Percentiles rank a stretch among this genome's conserved stretches.
Conservation (phyloP, 2,797 vertebrate species). For the Leptatherina wallacei region DNA sequence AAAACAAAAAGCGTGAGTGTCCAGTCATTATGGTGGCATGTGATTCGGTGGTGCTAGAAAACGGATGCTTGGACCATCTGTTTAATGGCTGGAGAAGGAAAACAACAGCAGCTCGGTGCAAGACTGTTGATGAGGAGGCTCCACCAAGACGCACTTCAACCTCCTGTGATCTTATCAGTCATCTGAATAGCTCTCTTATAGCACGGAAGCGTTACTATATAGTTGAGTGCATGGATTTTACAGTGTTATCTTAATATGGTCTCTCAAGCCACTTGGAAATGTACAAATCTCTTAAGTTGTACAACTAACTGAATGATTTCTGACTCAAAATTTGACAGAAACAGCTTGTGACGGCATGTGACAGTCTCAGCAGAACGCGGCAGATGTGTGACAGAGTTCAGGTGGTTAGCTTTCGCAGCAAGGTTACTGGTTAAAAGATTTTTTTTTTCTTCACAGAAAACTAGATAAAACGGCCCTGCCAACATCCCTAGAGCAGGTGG, state of each 20-base stretch:
- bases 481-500: slow-evolving; percentile 60
- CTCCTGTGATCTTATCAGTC: slow-evolving; percentile 20
- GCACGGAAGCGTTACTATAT: slow-evolving; percentile 1
- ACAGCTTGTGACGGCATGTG: slow-evolving; percentile 22
- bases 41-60: slow-evolving; percentile 67
- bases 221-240: slow-evolving; percentile 9
- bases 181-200: slow-evolving; percentile 43
- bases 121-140: slow-evolving; percentile 38
- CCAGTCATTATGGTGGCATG: slow-evolving; percentile 67
- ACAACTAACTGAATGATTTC: slow-evolving; percentile 5
- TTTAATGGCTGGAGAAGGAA: slow-evolving; percentile 62
- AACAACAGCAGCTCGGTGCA: slow-evolving; percentile 66
- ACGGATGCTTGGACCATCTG: slow-evolving; percentile 67
- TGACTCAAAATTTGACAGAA: slow-evolving; percentile 22
- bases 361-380: slow-evolving; percentile 38
- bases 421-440: slow-evolving; percentile 46
- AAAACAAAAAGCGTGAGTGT: slow-evolving; percentile 73
- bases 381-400: slow-evolving; percentile 54
- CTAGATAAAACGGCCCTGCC: slow-evolving; percentile 53
- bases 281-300: neutral
- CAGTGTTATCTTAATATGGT: neutral
- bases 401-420: slow-evolving; percentile 51
- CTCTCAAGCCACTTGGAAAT: neutral
- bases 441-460: slow-evolving; percentile 34
- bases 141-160: slow-evolving; percentile 25